Base-by-base conservation (phyloP, 2,888 invertebrate genomes). In the Leptothorax acervorum region DNA sequence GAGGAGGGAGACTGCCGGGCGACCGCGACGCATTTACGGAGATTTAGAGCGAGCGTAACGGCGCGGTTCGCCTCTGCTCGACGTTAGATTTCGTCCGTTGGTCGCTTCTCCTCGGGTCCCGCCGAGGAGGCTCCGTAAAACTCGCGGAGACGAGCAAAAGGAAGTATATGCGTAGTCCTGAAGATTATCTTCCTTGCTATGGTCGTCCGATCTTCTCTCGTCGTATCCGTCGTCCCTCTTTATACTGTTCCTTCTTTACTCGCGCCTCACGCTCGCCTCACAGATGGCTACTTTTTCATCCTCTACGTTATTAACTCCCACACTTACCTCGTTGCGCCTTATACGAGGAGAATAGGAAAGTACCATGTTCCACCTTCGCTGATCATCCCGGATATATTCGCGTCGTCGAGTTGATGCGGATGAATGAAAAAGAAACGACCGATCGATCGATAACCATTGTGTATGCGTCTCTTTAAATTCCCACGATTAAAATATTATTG, bases 251-350 rank as follows among this genome's bases (percentile, higher is more conserved):
- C 48, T 48, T n/a, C 11, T 15, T 15, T 79, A 42, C 28, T 71
- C 76, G 65, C 48, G 28, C 55, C 35, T 66, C 51, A 9, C 39
- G 51, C 45, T 45, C 53, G 79, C 31, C 31, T 85, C 70, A 35
- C 74, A 75, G 83, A 85, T 87, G 74, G 76, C 82, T 66, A 78
- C 76, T 87, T 79, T 90, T 89, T 78, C 85, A 87, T 62, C 57
- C 51, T 83, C 45, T 65, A 86, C 55, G 85, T 89, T 90, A 87
- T 89, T 82, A 89, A 86, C 89, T 87, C 86, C 86, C 86, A 84
- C 89, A 79, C 83, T 68, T 85, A 88, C 75, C 74, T 82, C 53
- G 75, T 18, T 65, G 70, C 55, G 39, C 63, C 57, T 73, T 79
- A 84, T 65, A 70, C 84, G 65, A 57, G 51, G 35, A 62, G 84